Conservation (phyloP, 2,113 vertebrate species). For the Bubalus kerabau region DNA sequence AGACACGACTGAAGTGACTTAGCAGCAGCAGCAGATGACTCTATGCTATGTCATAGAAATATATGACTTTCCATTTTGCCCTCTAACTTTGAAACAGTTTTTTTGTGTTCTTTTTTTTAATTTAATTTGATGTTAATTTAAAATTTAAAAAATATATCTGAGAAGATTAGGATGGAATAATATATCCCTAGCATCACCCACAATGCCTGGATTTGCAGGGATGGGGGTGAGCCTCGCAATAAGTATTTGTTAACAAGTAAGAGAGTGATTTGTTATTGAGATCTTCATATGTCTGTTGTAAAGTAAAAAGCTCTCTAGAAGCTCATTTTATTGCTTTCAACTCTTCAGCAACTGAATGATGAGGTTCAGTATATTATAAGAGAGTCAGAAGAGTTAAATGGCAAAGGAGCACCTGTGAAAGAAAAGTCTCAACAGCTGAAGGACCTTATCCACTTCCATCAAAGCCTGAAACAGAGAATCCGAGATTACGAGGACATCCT, state of each 20-base stretch:
- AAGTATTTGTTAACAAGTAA: neutral
- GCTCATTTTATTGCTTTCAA: neutral
- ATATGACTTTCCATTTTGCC: neutral
- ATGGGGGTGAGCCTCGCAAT: neutral
- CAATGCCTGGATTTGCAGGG: neutral
- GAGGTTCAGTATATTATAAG: constrained; percentile 85
- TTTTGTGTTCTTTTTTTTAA: neutral
- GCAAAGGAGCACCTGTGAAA: constrained; percentile 77
- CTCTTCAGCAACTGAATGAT: constrained; percentile 84
- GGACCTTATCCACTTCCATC: constrained; percentile 84
- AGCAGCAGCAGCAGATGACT: neutral
- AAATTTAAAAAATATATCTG: neutral
- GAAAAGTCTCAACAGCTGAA: constrained; percentile 82
- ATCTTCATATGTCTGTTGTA: neutral
- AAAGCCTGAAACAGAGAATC: constrained; percentile 82
- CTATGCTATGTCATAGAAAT: neutral
- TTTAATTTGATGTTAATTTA: neutral
- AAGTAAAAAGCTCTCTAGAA: constrained; percentile 14
- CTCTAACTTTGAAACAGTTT: neutral
- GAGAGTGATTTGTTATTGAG: neutral
- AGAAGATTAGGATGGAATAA: neutral
- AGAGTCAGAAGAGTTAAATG: constrained; percentile 79
- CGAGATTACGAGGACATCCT: constrained; percentile 83
- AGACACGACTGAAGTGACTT: too few species aligned
- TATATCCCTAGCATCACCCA: neutral